A percentile compares a stretch with the other conserved stretches of the same genome.
Conservation (phyloP, 2,888 invertebrate genomes). For the Volucella inanis region DNA sequence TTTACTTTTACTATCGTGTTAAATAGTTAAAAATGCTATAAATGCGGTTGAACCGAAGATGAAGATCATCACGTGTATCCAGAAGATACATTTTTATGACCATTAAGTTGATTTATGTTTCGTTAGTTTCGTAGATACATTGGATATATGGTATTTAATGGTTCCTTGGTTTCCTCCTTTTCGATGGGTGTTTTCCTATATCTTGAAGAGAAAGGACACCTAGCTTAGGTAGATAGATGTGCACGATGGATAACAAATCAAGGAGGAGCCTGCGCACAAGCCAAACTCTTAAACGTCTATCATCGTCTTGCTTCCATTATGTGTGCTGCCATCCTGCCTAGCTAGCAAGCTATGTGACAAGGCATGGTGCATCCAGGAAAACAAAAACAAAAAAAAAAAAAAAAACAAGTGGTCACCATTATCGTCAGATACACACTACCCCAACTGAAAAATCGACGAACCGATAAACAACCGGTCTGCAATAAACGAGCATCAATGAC, state of each 20-base stretch:
- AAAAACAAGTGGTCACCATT: slow-evolving; percentile 64
- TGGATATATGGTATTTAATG: not conserved
- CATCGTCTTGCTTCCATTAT: slow-evolving; percentile 38
- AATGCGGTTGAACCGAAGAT: slow-evolving; percentile 57
- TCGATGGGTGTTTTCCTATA: slow-evolving; percentile 53
- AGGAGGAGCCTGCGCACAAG: slow-evolving; percentile 73
- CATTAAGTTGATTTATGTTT: slow-evolving; percentile 70
- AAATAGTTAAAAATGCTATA: slow-evolving; percentile 74
- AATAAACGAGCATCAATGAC: slow-evolving; percentile 13
- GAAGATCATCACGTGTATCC: slow-evolving; percentile 48
- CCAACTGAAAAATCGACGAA: slow-evolving; percentile 19
- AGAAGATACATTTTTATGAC: slow-evolving; percentile 68
- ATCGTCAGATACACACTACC: slow-evolving; percentile 18
- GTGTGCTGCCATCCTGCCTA: not conserved
- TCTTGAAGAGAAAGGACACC: slow-evolving; percentile 14
- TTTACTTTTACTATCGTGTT: slow-evolving; percentile 74
- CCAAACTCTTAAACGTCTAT: slow-evolving; percentile 30
- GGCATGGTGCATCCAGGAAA: slow-evolving; percentile 25
- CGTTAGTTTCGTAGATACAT: slow-evolving; percentile 16
- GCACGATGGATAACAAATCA: slow-evolving; percentile 35
- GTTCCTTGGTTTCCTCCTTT: slow-evolving; percentile 23
- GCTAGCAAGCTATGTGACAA: slow-evolving; percentile 15
- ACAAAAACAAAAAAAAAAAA: slow-evolving; percentile 17
- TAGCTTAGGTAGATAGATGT: slow-evolving; percentile 60
- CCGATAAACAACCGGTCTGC: slow-evolving; percentile 60